Base-by-base conservation (phyloP, 2,888 invertebrate species). In the Temnothorax unifasciatus region DNA sequence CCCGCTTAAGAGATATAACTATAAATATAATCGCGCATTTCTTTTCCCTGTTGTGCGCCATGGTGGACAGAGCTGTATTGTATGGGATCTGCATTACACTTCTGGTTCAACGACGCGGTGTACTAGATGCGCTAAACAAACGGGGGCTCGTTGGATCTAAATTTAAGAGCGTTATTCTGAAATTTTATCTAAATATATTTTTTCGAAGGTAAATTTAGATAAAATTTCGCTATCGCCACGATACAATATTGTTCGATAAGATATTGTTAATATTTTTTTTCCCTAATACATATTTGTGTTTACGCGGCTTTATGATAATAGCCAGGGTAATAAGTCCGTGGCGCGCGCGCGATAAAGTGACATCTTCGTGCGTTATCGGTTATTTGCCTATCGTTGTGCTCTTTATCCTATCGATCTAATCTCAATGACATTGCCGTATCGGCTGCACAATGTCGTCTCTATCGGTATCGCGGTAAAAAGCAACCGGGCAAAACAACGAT, bases 351-450 rank as follows among this genome's bases (percentile, higher is more conserved):
- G 79, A 81, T 81, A 83, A 69, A 64, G 21, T 21, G 47, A 66
- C 34, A 13, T 25, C 52, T 75, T 9, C 34, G 25, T 3, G 8
- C 52, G 79, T 83, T 83, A 83, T 83, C 82, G 75, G 75, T 75
- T 74, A 75, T 75, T 82, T 75, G 75, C 82, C 77, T 77, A 77
- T 68, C 77, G 68, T 68, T 13, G 18, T 59, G 9, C 54, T 15
- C 15, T 25, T 75, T 85, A 85, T 85, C 83, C 83, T 47, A 66
- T 66, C 68, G 68, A 85, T 85, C 85, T 85, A 85, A 85, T 85
- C 85, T 83, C 83, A 63, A 83, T 85, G 85, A 85, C 85, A 76
- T 85, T 85, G 83, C 68, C 79, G 68, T 83, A 83, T 83, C 83
- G 83, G 57, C 29, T 66, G 61, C 61, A 74, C 82, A 61, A 84